Evolutionary conservation across 2,113 vertebrate species (phyloP).

Genomic region (Gambusia affinis): DNA sequence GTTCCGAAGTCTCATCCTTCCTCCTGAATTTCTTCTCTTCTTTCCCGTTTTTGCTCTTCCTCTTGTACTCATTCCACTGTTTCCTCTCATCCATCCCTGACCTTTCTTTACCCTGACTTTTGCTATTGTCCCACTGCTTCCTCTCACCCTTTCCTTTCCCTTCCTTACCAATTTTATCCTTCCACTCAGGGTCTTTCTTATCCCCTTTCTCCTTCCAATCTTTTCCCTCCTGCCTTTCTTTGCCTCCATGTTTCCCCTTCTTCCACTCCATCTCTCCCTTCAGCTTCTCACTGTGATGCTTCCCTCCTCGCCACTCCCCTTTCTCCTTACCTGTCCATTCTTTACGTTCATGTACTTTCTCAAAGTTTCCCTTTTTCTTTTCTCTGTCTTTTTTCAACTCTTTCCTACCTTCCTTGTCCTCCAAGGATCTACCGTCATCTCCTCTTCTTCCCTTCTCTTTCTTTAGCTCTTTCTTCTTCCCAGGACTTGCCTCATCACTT

Average conservation of each 20-base stretch:
- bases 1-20: conserved; percentile 30
- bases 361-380: conserved; percentile 57
- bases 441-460: conserved; percentile 54
- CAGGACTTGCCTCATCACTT: conserved; percentile 26
- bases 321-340: conserved; percentile 35
- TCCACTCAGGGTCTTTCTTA: conserved; percentile 36
- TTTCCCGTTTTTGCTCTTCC: conserved; percentile 26
- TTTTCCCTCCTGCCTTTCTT: conserved; percentile 43
- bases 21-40: conserved; percentile 21
- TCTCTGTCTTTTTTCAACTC: conserved; percentile 56
- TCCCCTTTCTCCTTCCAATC: conserved; percentile 48
- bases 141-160: conserved; percentile 40
- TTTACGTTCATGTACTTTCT: conserved; percentile 46
- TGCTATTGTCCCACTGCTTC: conserved; percentile 31
- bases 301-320: conserved; percentile 39
- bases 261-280: conserved; percentile 39
- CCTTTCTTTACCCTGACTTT: conserved; percentile 16
- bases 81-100: conserved; percentile 28
- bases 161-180: conserved; percentile 32
- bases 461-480: conserved; percentile 48
- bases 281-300: conserved; percentile 23
- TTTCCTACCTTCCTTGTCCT: conserved; percentile 47
- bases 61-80: conserved; percentile 20
- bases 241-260: conserved; percentile 32
- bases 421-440: conserved; percentile 61